phyloP scores from a whole-genome alignment of 2,888 invertebrate species.

The Apomyelois bistriatella region DNA sequence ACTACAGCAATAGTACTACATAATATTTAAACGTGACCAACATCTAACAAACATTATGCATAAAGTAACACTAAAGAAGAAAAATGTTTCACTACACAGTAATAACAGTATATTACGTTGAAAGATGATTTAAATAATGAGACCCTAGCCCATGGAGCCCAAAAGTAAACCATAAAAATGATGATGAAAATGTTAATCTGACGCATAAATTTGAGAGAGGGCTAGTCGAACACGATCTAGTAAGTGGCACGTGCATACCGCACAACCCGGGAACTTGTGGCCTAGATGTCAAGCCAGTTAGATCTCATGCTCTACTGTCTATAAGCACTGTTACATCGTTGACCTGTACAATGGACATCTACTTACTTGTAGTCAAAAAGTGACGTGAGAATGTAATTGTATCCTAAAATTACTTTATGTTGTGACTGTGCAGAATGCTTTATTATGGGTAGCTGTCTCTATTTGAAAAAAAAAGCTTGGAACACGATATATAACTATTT shows the following conservation, averaged over 20 bases:
- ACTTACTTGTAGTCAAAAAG: background rate
- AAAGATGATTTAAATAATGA: constrained; percentile 12
- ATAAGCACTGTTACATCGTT: constrained; percentile 15
- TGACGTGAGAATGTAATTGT: background rate
- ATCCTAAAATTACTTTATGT: background rate
- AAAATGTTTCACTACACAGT: background rate
- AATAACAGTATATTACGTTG: constrained; percentile 8
- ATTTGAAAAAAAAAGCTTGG: too few relatives aligned
- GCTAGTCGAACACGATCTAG: constrained; percentile 2
- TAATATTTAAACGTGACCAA: too few relatives aligned
- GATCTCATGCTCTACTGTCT: constrained; percentile 20
- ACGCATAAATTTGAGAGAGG: constrained; percentile 9
- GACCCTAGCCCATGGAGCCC: background rate
- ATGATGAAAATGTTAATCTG: constrained; percentile 10
- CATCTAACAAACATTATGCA: background rate
- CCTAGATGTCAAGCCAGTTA: constrained; percentile 30
- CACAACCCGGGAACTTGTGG: constrained; percentile 15
- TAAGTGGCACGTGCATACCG: constrained; percentile 14
- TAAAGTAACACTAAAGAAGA: background rate
- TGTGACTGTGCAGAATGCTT: background rate
- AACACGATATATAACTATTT: too few relatives aligned
- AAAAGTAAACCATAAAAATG: constrained; percentile 11
- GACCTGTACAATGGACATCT: constrained; percentile 7
- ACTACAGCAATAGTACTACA: background rate
- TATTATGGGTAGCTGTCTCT: too few relatives aligned